phyloP scores from a whole-genome alignment of 2,888 invertebrate species.

The Cephalotes varians region DNA sequence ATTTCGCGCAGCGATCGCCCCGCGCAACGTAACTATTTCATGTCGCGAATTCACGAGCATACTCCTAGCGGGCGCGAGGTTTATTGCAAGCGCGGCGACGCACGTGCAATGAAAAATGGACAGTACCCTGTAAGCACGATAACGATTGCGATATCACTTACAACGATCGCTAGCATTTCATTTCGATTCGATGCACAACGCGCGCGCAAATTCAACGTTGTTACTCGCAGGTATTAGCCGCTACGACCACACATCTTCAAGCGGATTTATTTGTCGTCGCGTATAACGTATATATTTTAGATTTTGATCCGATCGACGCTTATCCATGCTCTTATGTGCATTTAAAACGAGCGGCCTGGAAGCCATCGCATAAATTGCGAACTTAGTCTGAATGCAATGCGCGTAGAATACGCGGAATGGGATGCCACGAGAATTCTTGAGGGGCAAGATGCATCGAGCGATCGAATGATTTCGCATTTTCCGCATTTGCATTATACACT shows the following conservation, averaged over 20 bases:
- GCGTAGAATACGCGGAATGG: conserved; percentile 25
- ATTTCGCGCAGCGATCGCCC: conserved; percentile 22
- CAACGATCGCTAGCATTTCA: conserved; percentile 47
- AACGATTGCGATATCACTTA: conserved; percentile 46
- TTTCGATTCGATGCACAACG: conserved; percentile 12
- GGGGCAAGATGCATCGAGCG: background rate
- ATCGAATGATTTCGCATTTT: conserved; percentile 21
- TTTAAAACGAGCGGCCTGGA: background rate
- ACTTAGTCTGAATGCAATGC: conserved; percentile 18
- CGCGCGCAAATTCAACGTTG: conserved; percentile 23
- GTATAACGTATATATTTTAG: conserved; percentile 18
- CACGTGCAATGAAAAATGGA: conserved; percentile 32
- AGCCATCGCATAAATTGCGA: conserved; percentile 1
- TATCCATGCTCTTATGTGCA: background rate
- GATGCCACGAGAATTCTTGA: conserved; percentile 26
- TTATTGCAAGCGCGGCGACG: conserved; percentile 40
- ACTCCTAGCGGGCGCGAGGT: conserved; percentile 4
- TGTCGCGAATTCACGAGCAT: conserved; percentile 15
- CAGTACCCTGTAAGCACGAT: conserved; percentile 39
- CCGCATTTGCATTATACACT: background rate
- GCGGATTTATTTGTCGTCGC: conserved; percentile 32
- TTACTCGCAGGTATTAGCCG: conserved; percentile 30
- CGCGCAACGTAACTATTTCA: conserved; percentile 31
- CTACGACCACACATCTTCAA: background rate
- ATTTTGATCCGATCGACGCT: conserved; percentile 28